Conservation (phyloP, 2,797 vertebrate species). For the Enteromius fasciolatus region DNA sequence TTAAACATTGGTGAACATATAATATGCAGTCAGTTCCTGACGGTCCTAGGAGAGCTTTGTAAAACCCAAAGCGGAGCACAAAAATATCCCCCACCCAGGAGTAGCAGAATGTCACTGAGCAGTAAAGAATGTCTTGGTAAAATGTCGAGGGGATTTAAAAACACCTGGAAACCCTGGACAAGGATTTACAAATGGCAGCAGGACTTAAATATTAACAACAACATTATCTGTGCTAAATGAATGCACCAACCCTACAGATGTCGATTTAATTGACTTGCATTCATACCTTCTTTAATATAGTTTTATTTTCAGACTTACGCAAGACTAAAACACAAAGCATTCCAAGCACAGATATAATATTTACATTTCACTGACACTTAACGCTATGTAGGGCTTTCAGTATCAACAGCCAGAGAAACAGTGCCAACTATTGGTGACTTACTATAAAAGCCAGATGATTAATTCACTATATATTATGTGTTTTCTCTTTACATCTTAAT, state of each 20-base stretch:
- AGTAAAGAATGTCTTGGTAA: conserved; percentile 73
- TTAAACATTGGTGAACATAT: neutral
- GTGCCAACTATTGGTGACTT: conserved; percentile 61
- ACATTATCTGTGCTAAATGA: conserved; percentile 63
- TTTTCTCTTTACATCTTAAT: neutral
- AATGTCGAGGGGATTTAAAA: conserved; percentile 80
- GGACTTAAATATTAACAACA: conserved; percentile 67
- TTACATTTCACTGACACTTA: neutral
- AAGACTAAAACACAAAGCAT: conserved; percentile 5
- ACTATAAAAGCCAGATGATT: conserved; percentile 15
- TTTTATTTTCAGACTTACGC: neutral
- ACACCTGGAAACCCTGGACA: conserved; percentile 82
- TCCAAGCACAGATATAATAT: neutral
- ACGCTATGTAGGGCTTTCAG: conserved; percentile 50
- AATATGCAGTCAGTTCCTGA: neutral
- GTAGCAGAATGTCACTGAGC: conserved; percentile 73
- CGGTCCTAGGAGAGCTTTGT: conserved; percentile 58
- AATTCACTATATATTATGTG: neutral
- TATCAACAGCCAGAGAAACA: conserved; percentile 56
- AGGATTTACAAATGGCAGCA: conserved; percentile 76
- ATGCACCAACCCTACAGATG: conserved; percentile 18
- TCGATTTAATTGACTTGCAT: conserved; percentile 31
- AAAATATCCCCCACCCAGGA: conserved; percentile 62
- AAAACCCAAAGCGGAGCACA: conserved; percentile 69
- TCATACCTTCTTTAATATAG: conserved; percentile 15